Evolutionary conservation across 2,888 invertebrate genomes (phyloP).

Genomic region (Eretmocerus hayati): DNA sequence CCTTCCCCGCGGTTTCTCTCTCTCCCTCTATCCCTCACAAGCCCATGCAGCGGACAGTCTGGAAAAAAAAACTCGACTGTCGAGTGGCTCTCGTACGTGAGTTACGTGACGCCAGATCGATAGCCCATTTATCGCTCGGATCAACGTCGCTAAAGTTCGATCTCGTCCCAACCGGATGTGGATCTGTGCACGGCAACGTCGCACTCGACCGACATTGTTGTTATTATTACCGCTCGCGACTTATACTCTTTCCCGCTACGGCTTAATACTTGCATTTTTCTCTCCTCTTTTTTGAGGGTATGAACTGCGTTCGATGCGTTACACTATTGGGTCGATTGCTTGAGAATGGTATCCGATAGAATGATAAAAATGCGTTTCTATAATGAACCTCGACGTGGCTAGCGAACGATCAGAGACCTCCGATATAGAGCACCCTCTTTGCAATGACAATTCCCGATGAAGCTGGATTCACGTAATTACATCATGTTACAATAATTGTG

Average conservation of each 20-base stretch:
- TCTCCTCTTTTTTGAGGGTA: neutral
- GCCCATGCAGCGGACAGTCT: neutral
- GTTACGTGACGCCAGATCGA: conserved; percentile 39
- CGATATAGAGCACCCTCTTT: no score
- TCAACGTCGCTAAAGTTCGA: conserved; percentile 2
- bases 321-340: no score
- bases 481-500: no score
- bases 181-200: conserved; percentile 16
- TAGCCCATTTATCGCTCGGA: conserved; percentile 35
- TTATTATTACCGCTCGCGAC: neutral
- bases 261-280: conserved; percentile 5
- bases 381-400: no score
- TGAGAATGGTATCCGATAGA: no score
- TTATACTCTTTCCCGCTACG: neutral
- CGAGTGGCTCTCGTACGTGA: conserved; percentile 33
- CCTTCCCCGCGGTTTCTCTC: conserved; percentile 3
- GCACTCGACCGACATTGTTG: conserved; percentile 18
- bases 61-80: conserved; percentile 32
- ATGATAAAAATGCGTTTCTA: no score
- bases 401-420: no score
- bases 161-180: conserved; percentile 28
- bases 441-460: no score
- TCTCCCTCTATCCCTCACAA: neutral
- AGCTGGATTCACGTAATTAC: no score
- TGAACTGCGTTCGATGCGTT: neutral